Base-by-base conservation (phyloP, 30 jellyfish, hydroid and myxozoan genomes). In the Nemopilema nomurai region DNA sequence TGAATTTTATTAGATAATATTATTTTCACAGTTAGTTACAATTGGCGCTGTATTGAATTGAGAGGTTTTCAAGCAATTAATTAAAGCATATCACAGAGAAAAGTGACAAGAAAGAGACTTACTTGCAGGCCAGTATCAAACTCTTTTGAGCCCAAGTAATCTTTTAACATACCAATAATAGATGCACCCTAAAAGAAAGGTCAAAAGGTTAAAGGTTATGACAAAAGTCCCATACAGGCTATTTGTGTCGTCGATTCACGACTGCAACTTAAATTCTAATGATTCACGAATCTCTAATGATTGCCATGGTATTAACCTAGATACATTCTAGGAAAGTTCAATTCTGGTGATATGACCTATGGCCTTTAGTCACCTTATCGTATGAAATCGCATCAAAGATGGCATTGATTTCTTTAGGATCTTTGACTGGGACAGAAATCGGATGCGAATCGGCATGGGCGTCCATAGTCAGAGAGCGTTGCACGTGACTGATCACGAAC, bases 381-480 rank as follows among this genome's bases (percentile, higher is more conserved):
- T 92, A 92, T 1, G 98, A 92, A 41, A 92, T 92, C 28, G 92
- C 69, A 79, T 92, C 98, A 49, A 92, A 92, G 0, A 92, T 87
- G 49, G 92, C 86, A 57, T 87, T 83, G 51, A 92, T 75, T 51
- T 82, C 89, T 28, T 92, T 94, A 19, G 98, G 98, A 69, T 91
- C 96, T 53, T 91, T 77, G 16, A 91, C 97, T 28, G 88, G 69
- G 32, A 92, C 98, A 1, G 97, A 89, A 27, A 92, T 87, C 6
- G 98, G 97, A 71, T 92, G 98, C 16, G 98, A 87, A 69, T 82
- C 90, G 51, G 90, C n/a, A 66, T 84, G 97, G 18, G 97, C 75
- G 69, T 92, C 98, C 26, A 84, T 57, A 17, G 91, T 66, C 82
- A 87, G 49, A 9, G 98, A 77, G 16, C 86, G 28, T 41, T 87